These are phyloP conservation scores for Halcyon malimbica DNA, from an alignment of 2,113 vertebrate genomes.

Conservation along the genomic window DNA sequence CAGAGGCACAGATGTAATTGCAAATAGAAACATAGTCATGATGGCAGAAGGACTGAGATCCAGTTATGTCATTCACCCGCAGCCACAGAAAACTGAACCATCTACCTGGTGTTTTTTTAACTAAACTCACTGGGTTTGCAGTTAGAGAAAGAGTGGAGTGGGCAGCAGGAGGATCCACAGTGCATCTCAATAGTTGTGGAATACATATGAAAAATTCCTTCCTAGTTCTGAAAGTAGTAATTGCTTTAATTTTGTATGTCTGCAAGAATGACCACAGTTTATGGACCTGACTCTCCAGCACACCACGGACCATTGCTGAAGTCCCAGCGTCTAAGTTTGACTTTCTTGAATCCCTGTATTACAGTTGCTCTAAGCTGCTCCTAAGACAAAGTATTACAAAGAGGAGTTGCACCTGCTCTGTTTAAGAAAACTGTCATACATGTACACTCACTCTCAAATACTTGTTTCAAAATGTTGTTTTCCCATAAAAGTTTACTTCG, in stretches of 20 bases:
- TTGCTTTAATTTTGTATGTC: not conserved
- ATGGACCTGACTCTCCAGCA: not conserved
- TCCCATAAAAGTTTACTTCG: not conserved
- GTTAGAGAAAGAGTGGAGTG: not conserved
- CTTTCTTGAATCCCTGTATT: not conserved
- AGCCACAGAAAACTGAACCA: not conserved
- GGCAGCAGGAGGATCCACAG: not conserved
- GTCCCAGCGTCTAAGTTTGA: not conserved
- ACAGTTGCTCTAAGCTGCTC: not conserved
- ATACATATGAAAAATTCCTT: not conserved
- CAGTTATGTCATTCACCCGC: not conserved
- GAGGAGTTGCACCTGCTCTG: not conserved
- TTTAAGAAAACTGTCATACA: not conserved
- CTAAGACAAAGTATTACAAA: not conserved
- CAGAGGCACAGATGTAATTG: not conserved
- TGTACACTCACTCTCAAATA: not conserved
- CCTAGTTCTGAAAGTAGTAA: not conserved
- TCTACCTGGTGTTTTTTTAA: fast-evolving
- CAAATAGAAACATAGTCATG: not conserved
- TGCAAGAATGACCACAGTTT: not conserved
- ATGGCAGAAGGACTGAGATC: not conserved
- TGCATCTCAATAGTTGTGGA: not conserved
- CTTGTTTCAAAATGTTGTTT: not conserved
- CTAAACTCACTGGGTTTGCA: not conserved
- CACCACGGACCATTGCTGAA: not conserved